Evolutionary conservation across 2,113 vertebrate genomes (phyloP), one percentile per base, ranked within the genome.

Genomic region (Telmatochromis brichardi): DNA sequence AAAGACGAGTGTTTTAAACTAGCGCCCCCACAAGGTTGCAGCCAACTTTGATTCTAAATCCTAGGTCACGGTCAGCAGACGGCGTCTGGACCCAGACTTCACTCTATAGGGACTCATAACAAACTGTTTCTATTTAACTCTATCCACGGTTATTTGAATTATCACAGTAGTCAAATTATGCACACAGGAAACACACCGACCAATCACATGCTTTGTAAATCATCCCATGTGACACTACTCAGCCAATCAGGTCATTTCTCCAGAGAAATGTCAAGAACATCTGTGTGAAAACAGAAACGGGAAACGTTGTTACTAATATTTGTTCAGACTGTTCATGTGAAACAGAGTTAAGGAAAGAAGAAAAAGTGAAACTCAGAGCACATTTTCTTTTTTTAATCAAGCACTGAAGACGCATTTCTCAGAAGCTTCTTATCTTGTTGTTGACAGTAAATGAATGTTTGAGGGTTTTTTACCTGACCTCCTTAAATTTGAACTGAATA

Each of bases 91-190:
- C 57, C 57, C 28, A 17, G 57, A 10, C 57, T 17, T 60, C 28
- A 4, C 15, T 60, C 8, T 10, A 6, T 4, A 1, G 0, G 55
- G 26, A 31, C 26, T 0, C 14, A 6, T 33, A 60, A 33, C 15
- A 10, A 33, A 19, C 28, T 19, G 4, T 57, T 60, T 33, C 57
- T 60, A 19, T 60, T 33, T 10, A 33, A 60, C 28, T 60, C 5
- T 6, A 28, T 33, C 28, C 26, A 31, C 3, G 5, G 55, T 60
- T 17, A 60, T 60, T 60, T 33, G 23, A 23, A 23, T 23, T 23
- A 23, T 23, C 9, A 60, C 28, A 33, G 57, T 33, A 60, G 57
- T 17, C 26, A 31, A 15, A 60, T 15, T 60, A 15, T 31, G 57
- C 57, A 31, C 57, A 60, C 14, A 19, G 57, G 57, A 60, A 19